A percentile compares a stretch with the other conserved stretches of the same genome.
phyloP scores from a whole-genome alignment of 2,888 invertebrate genomes.

The Diarsia dahlii region DNA sequence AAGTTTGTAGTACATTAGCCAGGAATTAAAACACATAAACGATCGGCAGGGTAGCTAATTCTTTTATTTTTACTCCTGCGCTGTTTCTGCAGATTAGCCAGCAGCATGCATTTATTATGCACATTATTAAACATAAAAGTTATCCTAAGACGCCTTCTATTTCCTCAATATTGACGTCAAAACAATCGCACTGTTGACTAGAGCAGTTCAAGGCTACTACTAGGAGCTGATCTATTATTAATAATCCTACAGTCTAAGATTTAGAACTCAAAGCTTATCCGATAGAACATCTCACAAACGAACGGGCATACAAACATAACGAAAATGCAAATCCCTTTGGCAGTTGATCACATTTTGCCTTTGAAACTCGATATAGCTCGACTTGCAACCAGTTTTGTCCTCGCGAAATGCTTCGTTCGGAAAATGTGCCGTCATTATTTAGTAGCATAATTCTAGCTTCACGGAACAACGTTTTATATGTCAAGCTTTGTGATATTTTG shows the following conservation, averaged over 20 bases:
- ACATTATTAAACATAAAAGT: background rate
- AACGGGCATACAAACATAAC: background rate
- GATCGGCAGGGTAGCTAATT: background rate
- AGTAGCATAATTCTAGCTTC: conserved; percentile 2
- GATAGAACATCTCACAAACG: background rate
- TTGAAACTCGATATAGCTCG: conserved; percentile 35
- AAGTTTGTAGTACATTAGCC: too few relatives aligned
- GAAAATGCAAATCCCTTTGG: conserved; percentile 10
- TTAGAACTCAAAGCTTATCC: background rate
- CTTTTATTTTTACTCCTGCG: too few relatives aligned
- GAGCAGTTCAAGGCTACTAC: background rate
- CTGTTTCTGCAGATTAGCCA: too few relatives aligned
- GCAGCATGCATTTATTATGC: background rate
- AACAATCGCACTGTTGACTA: background rate
- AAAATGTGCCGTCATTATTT: conserved; percentile 15
- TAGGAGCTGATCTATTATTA: background rate
- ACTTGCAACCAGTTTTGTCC: conserved; percentile 10
- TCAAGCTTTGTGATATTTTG: background rate
- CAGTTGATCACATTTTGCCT: conserved; percentile 35
- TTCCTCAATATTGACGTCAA: background rate
- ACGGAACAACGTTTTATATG: background rate
- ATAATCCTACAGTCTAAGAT: background rate
- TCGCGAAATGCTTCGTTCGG: background rate
- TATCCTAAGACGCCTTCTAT: background rate
- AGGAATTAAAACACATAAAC: too few relatives aligned